Base-by-base conservation (phyloP, 2,797 vertebrate genomes). In the Clarias laeviceps region DNA sequence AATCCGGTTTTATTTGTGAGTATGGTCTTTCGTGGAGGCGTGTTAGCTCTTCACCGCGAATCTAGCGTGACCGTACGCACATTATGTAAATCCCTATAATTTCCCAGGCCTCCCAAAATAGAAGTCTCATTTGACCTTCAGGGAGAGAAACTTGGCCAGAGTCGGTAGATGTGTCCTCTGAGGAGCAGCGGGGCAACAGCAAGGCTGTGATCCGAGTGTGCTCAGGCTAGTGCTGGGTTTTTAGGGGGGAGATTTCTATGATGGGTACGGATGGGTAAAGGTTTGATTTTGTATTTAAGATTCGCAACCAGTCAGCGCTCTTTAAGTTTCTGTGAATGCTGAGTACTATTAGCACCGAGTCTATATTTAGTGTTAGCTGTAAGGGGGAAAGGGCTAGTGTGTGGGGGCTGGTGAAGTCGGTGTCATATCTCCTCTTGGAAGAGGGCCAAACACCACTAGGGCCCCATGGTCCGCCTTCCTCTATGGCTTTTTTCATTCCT, bases 281-380 rank as follows among this genome's bases (percentile, higher is more conserved):
- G 61, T 90, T 91, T 91, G 91, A 90, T 91, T 90, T 54, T 83
- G 40, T 68, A 29, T 91, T 90, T 86, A 87, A 89, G 91, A 92
- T 90, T 92, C 89, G 90, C 86, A 82, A 86, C 89, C 88, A 34
- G 62, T 87, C 85, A 85, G 87, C 85, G 90, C 92, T 89, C 89
- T 89, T 87, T 89, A 78, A 62, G 62, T 91, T 94, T 94, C 94
- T 92, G 92, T 90, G 93, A 94, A 93, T 89, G 89, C 89, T 9
- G 61, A 91, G 91, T 87, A 88, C n/a, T 88, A 90, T 91, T 89
- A 87, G 82, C 91, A 90, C 87, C 3, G 1, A 79, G 88, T 90
- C 92, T 96, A 96, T 96, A 94, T 96, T 94, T 95, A 95, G 93
- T 90, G 82, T 17, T 0, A 84, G 83, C 82, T 88, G 84, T 54